Evolutionary conservation across 2,113 vertebrate species (phyloP).

Genomic region (Dipodomys ordii): DNA sequence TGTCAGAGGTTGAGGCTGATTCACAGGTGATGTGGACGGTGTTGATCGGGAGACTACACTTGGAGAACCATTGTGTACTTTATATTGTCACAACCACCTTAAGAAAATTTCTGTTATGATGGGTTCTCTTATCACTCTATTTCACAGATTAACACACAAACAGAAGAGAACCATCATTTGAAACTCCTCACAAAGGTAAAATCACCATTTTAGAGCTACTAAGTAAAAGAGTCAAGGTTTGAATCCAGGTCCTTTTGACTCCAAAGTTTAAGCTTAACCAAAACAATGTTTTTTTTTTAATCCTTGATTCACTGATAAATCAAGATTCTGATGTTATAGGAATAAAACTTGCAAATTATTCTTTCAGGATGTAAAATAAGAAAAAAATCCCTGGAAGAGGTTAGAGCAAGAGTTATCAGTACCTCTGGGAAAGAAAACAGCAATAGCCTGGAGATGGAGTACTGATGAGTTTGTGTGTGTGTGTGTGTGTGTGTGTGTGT

Average conservation of each 20-base stretch:
- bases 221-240: not conserved
- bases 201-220: not conserved
- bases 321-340: slow-evolving; percentile 16
- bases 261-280: slow-evolving; percentile 8
- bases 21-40: not conserved
- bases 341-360: slow-evolving; percentile 4
- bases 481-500: too few relatives aligned
- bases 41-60: not conserved
- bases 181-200: slow-evolving; percentile 3
- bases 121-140: not conserved
- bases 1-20: not conserved
- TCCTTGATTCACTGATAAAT: not conserved
- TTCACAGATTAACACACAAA: slow-evolving; percentile 27
- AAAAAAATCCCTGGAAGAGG: not conserved
- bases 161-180: not conserved
- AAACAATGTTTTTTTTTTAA: not conserved
- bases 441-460: not conserved
- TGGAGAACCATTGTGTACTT: slow-evolving; percentile 17
- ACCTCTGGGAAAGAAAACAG: not conserved
- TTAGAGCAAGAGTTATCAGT: not conserved
- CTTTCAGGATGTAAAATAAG: slow-evolving; percentile 44
- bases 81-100: not conserved
- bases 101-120: not conserved
- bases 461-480: too few relatives aligned
- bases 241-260: not conserved